Base-by-base conservation (phyloP, 2,797 vertebrate genomes). In the Spondyliosoma cantharus region DNA sequence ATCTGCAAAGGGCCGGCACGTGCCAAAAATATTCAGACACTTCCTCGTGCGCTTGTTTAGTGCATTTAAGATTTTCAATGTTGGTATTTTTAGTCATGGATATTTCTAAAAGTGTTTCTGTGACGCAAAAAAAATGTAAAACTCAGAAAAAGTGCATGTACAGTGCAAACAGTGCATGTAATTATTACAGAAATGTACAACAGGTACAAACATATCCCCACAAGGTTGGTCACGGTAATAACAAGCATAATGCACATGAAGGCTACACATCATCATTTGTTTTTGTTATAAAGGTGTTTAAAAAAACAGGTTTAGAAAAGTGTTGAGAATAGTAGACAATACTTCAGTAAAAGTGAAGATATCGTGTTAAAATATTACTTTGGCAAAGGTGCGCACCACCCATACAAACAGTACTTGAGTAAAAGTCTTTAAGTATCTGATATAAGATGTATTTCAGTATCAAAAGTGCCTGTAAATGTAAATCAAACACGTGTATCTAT, bases 11-110 rank as follows among this genome's bases (percentile, higher is more conserved):
- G 4, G 1, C 66, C 79, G 6, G 12, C 54, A 24, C 17, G 20
- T 32, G 78, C 52, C 76, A 79, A 64, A 74, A 87, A 68, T 68
- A 75, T 64, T 52, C 22, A 45, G 16, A 17, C 58, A 76, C 72
- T 80, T 85, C 64, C 70, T 25, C 76, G 58, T 67, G 37, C 7
- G 5, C 14, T 27, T 64, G 57, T 37, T 9, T 16, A 58, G 19
- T 60, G 22, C n/a, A 25, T 71, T 46, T 25, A 5, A 48, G 32
- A 62, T 63, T 73, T 60, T 46, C 4, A 29, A 43, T 43, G 19
- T 49, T 67, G 22, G n/a, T 71, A 46, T 27, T 17, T 42, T 74
- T 16, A 7, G 37, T 49, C 5, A 53, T 42, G 22, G 3, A n/a
- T 50, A 49, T 24, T 53, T 43, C 7, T 43, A 12, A 59, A 32